Evolutionary conservation across 2,888 invertebrate species (phyloP), one percentile per base, ranked within the genome.

Genomic region (Cheilosia urbana): DNA sequence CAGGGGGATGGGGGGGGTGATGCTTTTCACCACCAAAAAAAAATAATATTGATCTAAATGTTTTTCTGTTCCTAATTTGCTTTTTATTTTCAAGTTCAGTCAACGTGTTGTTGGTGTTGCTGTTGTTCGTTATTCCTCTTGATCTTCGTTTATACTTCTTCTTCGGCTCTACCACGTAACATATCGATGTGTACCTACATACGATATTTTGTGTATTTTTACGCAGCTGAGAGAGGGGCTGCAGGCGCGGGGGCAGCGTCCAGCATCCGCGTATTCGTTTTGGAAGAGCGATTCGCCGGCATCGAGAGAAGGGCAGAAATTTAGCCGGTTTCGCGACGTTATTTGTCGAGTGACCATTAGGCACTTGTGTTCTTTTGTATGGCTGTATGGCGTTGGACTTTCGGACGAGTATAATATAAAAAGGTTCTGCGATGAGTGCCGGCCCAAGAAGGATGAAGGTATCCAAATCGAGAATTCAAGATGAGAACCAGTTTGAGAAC

Each of bases 301-400:
- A 69, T 75, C 76, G 55, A 80, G 84, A 75, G 71, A 85, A 85
- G 84, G 84, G 84, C 84, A 80, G 71, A 69, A 76, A 75, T 80
- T 81, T 76, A 76, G 85, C 85, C 71, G 85, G 80, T 85, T 85
- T 81, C 85, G 80, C 85, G 85, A 85, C 85, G 75, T 72, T 85
- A 85, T 85, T 85, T 85, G 85, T 76, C 85, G 76, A 80, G 45
- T 81, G 80, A 76, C 85, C 76, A 85, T 80, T 85, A 84, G 84
- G 85, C 76, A 80, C 80, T 85, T 80, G 85, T 85, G 71, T 80
- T 85, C 76, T 80, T 80, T 80, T 76, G 80, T 76, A 76, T 80
- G 62, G 57, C 49, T 76, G 80, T 76, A 80, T 80, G 62, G 58
- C 60, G 76, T 76, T 79, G 62, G 83, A 65, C 73, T 75, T 66